Evolutionary conservation across 2,888 invertebrate species (phyloP), one percentile per base, ranked within the genome.

Genomic region (Apotomis capreana): DNA sequence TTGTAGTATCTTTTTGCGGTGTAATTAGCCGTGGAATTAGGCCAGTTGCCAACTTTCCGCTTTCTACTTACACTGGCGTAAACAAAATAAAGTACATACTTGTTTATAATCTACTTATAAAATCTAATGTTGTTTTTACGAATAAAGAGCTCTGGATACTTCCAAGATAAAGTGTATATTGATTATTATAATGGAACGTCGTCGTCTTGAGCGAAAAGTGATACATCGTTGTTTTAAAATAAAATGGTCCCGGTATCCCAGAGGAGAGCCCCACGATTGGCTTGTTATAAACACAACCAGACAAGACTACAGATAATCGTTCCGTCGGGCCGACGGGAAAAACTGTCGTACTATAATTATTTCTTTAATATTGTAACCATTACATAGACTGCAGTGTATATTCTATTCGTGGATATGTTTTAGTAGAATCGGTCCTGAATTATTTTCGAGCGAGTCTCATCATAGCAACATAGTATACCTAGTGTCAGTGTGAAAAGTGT

Each of bases 211-310:
- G 60, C 54, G 65, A 60, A 70, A 70, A 70, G 60, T 65, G 70
- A 70, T 70, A 64, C 58, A 69, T 69, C 69, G 64, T 36, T 70
- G 70, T 64, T 70, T 70, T 52, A 65, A 70, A 58, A 69, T 69
- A 69, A 69, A 65, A 59, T 37, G 44, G 60, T 40, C 9, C 10
- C 67, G 58, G 40, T 68, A 40, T 37, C 37, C 36, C n/a, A 9
- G 36, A 51, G 49, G 62, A 9, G 58, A 54, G 12, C 13, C 13
- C 13, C 15, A 40, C 60, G n/a, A 46, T 55, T 44, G 26, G 9
- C 40, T 40, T 26, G 26, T 26, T 5, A 51, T 54, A 52, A 63
- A 37, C 52, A 63, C 37, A 63, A 52, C 52, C 37, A 52, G 51
- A 63, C 49, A 10, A 49, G 51, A 63, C 49, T 9, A 49, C 10